Evolutionary conservation across 2,888 invertebrate genomes (phyloP), one percentile per base, ranked within the genome.

Genomic region (Amiota communis): DNA sequence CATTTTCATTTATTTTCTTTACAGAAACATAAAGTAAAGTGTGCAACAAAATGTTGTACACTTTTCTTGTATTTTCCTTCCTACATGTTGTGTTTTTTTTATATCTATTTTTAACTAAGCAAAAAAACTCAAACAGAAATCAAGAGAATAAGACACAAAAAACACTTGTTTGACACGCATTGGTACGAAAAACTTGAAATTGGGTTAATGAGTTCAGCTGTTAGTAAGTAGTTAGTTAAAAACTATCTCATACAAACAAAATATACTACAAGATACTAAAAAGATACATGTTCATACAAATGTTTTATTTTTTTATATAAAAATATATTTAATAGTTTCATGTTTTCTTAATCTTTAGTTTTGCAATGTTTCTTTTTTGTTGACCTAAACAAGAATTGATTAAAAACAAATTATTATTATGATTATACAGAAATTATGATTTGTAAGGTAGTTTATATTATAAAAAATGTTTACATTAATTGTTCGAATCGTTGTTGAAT

Each of bases 141-240:
- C 36, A 15, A 15, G n/a, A 75, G 76, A 75, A 73, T 67, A 81
- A 81, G 36, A 67, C 51, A 15, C 73, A 71, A 79, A 78, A 48
- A 75, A 81, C 74, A 78, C 79, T 36, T 46, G 64, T 51, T 81
- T 81, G 79, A 83, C 80, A 82, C 57, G 70, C 79, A 77, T 74
- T 77, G 76, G 76, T 63, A 75, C 78, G 13, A 61, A 69, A 36
- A 74, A 72, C 77, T 75, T 67, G 73, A 77, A 84, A 84, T 74
- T 83, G 77, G 84, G 84, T 83, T 84, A 84, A 86, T 84, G 85
- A 86, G 84, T 84, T 84, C 80, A 84, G 68, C 72, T 70, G 70
- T 49, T n/a, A 36, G 36, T 36, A 36, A 6, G 2, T 2, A 36
- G 6, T 36, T 36, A 36, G 17, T 59, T 8, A 15, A 53, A 53